Evolutionary conservation across 2,797 vertebrate species (phyloP), one percentile per base, ranked within the genome.

Genomic region (Pseudochirops corinnae): DNA sequence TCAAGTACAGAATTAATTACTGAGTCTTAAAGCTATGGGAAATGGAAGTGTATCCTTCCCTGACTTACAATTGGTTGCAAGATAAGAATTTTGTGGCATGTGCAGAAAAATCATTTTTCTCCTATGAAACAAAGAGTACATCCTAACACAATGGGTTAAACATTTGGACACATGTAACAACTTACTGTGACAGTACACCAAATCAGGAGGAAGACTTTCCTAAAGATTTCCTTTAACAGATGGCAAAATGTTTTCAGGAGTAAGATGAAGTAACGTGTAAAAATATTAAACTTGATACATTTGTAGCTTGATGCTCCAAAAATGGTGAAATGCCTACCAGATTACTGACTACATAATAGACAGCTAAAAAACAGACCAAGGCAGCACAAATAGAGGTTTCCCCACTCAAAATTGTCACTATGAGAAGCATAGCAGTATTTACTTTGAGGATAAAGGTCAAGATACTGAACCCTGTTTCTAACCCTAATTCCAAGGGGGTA

Each of bases 241-340:
- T 33, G 55, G 5, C 93, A 91, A 96, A 93, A 90, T 92, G 94
- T 58, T 92, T 95, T 97, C 14, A 55, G 55, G 91, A 94, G 58
- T 92, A 95, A 95, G 94, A 96, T 90, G 55, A 95, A 91, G 18
- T n/a, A 67, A 92, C 52, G 21, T 39, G n/a, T 74, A 24, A 39
- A 55, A 74, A 39, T 3, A 74, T 74, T 39, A 39, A 74, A n/a
- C n/a, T 39, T 18, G 67, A 7, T 39, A 92, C 2, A 93, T 55
- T 60, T 50, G 2, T 21, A 92, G 95, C 90, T 94, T 93, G 91
- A 91, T 33, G 62, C 90, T 92, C 74, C 92, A 91, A 91, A 93
- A 46, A 33, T 56, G 46, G 92, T 50, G 91, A 92, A 93, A 93
- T 26, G 67, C 5, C 33, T 1, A 92, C 31, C 92, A 95, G 21